phyloP scores from a whole-genome alignment of 2,113 vertebrate species.

The Syngnathus scovelli region DNA sequence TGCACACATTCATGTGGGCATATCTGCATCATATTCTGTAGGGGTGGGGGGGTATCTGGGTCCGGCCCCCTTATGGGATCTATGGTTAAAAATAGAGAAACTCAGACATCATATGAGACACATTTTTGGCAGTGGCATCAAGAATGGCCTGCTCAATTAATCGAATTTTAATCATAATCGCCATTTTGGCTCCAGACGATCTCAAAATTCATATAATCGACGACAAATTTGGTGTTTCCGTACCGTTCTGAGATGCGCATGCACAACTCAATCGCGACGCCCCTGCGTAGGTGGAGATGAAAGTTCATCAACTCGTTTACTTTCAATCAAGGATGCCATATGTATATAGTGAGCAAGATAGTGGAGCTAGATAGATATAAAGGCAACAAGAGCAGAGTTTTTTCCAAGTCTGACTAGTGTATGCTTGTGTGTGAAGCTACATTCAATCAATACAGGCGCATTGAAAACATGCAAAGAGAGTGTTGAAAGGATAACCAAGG shows the following conservation, averaged over 20 bases:
- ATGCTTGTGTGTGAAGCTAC: background rate
- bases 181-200: no score
- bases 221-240: no score
- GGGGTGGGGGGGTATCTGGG: constrained; percentile 12
- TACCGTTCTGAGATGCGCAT: no score
- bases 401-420: background rate
- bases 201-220: no score
- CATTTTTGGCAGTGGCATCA: background rate
- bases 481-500: constrained; percentile 19
- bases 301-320: no score
- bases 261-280: no score
- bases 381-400: background rate
- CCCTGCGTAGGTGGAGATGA: no score
- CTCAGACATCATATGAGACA: background rate
- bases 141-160: no score
- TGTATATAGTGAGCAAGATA: constrained; percentile 17
- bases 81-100: background rate
- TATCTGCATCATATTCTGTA: background rate
- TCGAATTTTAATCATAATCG: no score
- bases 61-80: background rate
- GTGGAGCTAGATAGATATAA: constrained; percentile 17
- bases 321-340: no score
- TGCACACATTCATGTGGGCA: constrained; percentile 7
- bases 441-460: constrained; percentile 5
- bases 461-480: constrained; percentile 6